These are phyloP conservation scores for Archegozetes longisetosus DNA, from an alignment of 1,140 invertebrate species.

Conservation along the genomic window DNA sequence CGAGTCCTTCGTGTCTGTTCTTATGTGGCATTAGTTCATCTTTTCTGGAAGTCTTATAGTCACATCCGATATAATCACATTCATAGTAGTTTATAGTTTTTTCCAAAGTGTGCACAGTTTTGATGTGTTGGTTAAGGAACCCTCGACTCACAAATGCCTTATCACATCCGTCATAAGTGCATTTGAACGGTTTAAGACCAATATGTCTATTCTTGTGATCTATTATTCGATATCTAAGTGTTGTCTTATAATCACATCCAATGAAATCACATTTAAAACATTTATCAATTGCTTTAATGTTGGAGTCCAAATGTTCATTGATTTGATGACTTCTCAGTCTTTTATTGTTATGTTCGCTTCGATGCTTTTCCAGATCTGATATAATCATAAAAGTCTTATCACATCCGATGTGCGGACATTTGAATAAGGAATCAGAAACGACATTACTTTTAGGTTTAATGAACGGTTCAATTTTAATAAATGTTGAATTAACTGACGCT, in stretches of 20 bases:
- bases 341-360: too few relatives aligned
- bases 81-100: too few relatives aligned
- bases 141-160: too few relatives aligned
- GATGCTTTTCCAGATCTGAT: too few relatives aligned
- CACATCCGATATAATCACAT: neutral
- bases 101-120: too few relatives aligned
- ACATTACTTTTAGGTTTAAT: too few relatives aligned
- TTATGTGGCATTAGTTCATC: neutral
- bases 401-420: too few relatives aligned
- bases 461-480: neutral
- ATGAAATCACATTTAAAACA: neutral
- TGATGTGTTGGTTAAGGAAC: too few relatives aligned
- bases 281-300: neutral
- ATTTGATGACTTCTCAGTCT: too few relatives aligned
- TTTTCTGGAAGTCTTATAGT: neutral
- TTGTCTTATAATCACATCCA: neutral
- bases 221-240: neutral
- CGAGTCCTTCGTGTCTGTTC: neutral
- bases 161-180: conserved; percentile 3
- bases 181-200: neutral
- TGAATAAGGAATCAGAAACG: too few relatives aligned
- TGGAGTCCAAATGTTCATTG: too few relatives aligned
- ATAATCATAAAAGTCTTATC: too few relatives aligned
- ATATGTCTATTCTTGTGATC: conserved; percentile 6
- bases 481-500: neutral